Percentiles rank a stretch among this genome's conserved stretches.
phyloP scores from a whole-genome alignment of 2,797 vertebrate species.

The Momotus momota region DNA sequence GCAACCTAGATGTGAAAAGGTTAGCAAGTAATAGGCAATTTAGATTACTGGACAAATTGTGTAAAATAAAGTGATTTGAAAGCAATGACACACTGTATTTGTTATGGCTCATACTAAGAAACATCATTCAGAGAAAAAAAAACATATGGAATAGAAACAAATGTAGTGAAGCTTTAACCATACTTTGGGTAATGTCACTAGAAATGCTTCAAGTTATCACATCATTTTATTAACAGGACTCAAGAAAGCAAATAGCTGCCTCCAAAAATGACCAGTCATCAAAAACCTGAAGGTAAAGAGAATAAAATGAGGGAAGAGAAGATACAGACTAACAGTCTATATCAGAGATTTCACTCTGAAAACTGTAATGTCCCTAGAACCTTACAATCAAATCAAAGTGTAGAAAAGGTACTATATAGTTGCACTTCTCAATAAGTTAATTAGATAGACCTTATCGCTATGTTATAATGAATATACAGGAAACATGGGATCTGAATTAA shows the following conservation, averaged over 20 bases:
- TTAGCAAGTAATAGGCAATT: background rate
- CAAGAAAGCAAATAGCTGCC: background rate
- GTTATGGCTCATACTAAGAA: background rate
- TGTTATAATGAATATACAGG: background rate
- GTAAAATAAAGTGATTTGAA: background rate
- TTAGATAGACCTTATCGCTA: background rate
- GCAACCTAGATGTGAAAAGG: background rate
- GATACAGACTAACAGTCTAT: background rate
- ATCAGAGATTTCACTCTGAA: background rate
- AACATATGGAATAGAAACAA: background rate
- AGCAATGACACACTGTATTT: background rate
- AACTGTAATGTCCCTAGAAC: background rate
- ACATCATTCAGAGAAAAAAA: background rate
- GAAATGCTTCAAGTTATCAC: background rate
- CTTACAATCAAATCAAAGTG: background rate
- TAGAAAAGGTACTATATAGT: background rate
- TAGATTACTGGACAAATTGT: background rate
- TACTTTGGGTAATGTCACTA: background rate
- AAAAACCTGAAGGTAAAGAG: constrained; percentile 2
- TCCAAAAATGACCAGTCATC: background rate
- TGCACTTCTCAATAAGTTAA: background rate
- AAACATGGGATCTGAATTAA: background rate
- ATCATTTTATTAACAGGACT: background rate
- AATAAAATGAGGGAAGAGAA: background rate
- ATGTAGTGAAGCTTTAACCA: background rate